Evolutionary conservation across 2,888 invertebrate genomes (phyloP).

Genomic region (Prenolepis imparis): DNA sequence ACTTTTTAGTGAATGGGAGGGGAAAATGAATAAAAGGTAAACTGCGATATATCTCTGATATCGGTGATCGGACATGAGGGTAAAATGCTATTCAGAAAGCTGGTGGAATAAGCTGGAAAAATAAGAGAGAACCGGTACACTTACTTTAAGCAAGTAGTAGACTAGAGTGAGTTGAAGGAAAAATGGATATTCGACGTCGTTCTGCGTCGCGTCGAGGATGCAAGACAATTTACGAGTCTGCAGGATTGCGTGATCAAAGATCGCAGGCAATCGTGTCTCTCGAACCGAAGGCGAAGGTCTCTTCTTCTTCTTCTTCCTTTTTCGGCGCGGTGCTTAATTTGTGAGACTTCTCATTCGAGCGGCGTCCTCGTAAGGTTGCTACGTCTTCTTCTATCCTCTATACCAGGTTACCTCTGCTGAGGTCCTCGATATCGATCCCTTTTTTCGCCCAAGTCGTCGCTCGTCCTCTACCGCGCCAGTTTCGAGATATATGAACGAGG

Average conservation of each 20-base stretch:
- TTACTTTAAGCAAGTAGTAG: constrained; percentile 12
- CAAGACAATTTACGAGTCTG: constrained; percentile 80
- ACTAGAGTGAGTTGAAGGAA: constrained; percentile 1
- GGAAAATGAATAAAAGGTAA: background rate
- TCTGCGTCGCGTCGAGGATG: constrained; percentile 63
- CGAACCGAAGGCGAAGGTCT: constrained; percentile 73
- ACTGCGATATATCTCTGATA: background rate
- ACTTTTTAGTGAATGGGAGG: background rate
- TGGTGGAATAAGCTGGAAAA: constrained; percentile 1
- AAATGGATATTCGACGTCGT: constrained; percentile 15
- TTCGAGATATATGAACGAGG: constrained; percentile 81
- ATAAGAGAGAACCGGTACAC: background rate
- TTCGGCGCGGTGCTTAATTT: constrained; percentile 81
- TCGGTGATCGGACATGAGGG: background rate
- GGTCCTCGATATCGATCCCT: constrained; percentile 35
- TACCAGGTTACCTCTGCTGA: background rate
- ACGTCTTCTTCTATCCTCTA: background rate
- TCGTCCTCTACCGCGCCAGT: constrained; percentile 65
- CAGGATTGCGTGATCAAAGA: constrained; percentile 82
- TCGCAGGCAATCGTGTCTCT: constrained; percentile 80
- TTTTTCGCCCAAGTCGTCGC: constrained; percentile 42
- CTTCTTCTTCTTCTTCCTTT: constrained; percentile 57
- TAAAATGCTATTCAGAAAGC: background rate
- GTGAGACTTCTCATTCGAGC: constrained; percentile 76
- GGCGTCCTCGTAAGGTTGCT: constrained; percentile 38